phyloP scores from a whole-genome alignment of 2,113 vertebrate genomes.

The Reinhardtius hippoglossoides region DNA sequence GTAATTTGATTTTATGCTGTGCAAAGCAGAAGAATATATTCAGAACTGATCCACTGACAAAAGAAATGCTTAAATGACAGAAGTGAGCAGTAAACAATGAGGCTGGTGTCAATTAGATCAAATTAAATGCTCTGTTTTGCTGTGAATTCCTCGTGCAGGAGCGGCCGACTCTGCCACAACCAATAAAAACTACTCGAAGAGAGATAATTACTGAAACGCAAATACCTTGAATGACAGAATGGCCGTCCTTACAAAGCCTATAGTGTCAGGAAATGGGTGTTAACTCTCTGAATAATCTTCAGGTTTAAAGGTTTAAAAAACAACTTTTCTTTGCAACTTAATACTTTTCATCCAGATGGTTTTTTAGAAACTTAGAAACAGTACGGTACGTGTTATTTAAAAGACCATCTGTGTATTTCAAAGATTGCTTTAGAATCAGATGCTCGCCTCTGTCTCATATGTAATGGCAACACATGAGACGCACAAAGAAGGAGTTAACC shows the following conservation, averaged over 20 bases:
- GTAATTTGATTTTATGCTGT: slow-evolving; percentile 10
- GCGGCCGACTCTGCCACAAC: background rate
- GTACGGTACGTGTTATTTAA: slow-evolving; percentile 23
- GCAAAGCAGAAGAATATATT: slow-evolving; percentile 4
- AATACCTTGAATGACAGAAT: background rate
- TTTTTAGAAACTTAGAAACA: slow-evolving; percentile 14
- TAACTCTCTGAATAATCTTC: background rate
- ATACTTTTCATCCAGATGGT: slow-evolving; percentile 16
- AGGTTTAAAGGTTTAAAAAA: background rate
- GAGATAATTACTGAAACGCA: background rate
- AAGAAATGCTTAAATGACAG: background rate
- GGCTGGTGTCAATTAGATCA: background rate
- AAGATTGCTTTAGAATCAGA: background rate
- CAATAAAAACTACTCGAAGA: background rate
- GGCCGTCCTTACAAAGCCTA: background rate
- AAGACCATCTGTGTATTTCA: slow-evolving; percentile 11
- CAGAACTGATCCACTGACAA: background rate
- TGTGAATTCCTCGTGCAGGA: background rate
- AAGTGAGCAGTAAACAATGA: background rate
- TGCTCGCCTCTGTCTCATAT: background rate
- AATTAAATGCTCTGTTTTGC: background rate
- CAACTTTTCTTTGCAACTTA: background rate
- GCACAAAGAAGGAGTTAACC: background rate
- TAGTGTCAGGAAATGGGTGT: background rate
- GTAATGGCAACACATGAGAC: background rate